Percentiles rank a stretch among this genome's conserved stretches.
phyloP scores from a whole-genome alignment of 2,888 invertebrate species.

The Danaus chrysippus region DNA sequence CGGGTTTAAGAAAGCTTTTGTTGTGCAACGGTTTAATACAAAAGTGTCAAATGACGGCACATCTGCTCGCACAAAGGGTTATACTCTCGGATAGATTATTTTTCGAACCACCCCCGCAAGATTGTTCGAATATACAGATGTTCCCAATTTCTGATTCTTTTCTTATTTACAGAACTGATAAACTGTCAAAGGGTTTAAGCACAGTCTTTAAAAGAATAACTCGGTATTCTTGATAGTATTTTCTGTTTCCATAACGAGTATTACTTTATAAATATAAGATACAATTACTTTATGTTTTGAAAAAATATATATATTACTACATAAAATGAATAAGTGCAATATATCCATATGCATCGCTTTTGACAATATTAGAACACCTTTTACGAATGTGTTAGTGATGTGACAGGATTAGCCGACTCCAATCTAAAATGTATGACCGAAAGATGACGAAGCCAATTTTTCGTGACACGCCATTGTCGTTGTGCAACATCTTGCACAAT shows the following conservation, averaged over 20 bases:
- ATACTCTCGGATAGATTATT: conserved; percentile 73
- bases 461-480: conserved; percentile 58
- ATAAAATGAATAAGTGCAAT: not conserved
- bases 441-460: conserved; percentile 61
- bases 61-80: conserved; percentile 78
- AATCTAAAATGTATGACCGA: conserved; percentile 66
- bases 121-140: conserved; percentile 76
- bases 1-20: conserved; percentile 76
- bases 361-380: conserved; percentile 45
- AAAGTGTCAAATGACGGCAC: conserved; percentile 80
- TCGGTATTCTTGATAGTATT: not conserved
- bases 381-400: conserved; percentile 41
- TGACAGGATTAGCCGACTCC: conserved; percentile 54
- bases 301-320: not conserved
- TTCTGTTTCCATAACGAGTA: too few species aligned
- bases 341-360: not conserved
- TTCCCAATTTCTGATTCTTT: conserved; percentile 41
- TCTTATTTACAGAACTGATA: conserved; percentile 26
- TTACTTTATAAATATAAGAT: too few species aligned
- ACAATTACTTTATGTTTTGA: too few species aligned
- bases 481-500: conserved; percentile 70
- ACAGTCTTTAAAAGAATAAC: conserved; percentile 16
- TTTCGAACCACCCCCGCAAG: conserved; percentile 77
- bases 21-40: conserved; percentile 79
- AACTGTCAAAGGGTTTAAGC: conserved; percentile 23